Percentiles rank a stretch among this genome's conserved stretches.
phyloP scores from a whole-genome alignment of 1,140 invertebrate genomes.

The Sycobia sp. region DNA sequence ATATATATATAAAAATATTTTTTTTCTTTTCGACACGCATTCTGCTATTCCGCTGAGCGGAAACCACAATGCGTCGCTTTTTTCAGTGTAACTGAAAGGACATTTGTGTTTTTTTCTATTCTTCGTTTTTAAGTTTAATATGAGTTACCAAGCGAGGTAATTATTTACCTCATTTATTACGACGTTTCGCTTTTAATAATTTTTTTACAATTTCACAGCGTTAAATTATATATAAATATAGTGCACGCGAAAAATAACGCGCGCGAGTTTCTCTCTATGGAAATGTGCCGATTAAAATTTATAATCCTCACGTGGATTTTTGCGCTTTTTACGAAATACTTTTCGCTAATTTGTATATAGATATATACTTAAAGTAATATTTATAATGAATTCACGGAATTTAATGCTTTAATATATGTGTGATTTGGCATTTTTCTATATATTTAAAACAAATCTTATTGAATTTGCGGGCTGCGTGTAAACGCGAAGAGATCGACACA shows the following conservation, averaged over 20 bases:
- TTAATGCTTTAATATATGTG: constrained; percentile 24
- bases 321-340: constrained; percentile 13
- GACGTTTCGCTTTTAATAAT: constrained; percentile 11
- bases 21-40: constrained; percentile 7
- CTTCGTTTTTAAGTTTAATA: constrained; percentile 28
- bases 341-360: constrained; percentile 29
- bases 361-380: constrained; percentile 22
- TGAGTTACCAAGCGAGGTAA: constrained; percentile 31
- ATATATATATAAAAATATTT: constrained; percentile 14
- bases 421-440: constrained; percentile 30
- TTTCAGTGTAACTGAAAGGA: constrained; percentile 30
- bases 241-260: constrained; percentile 6
- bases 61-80: not conserved
- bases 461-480: not conserved
- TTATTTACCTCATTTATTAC: constrained; percentile 7
- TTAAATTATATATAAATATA: constrained; percentile 28
- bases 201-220: constrained; percentile 7
- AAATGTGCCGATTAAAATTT: constrained; percentile 30
- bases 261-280: constrained; percentile 17
- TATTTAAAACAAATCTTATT: constrained; percentile 9
- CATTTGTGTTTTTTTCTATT: constrained; percentile 20
- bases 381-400: constrained; percentile 20
- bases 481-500: constrained; percentile 22
- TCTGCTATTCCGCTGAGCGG: constrained; percentile 23
- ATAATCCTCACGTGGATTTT: not conserved